Conservation (phyloP, 2,113 vertebrate species). For the Taxidea taxus region DNA sequence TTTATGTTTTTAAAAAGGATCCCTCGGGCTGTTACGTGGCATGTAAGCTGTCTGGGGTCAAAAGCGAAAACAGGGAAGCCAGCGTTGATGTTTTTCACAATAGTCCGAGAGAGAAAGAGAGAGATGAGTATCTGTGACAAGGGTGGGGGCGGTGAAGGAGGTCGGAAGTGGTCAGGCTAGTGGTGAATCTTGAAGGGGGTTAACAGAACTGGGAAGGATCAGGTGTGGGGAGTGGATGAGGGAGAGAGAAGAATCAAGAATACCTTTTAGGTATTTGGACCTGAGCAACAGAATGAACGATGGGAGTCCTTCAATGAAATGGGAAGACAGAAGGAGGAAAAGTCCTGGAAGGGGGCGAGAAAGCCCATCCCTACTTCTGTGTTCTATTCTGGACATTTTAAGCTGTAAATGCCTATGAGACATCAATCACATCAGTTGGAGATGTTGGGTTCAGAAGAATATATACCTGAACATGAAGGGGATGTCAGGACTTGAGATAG, state of each 20-base stretch:
- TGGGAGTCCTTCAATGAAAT: background rate
- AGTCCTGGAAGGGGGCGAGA: background rate
- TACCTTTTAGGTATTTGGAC: background rate
- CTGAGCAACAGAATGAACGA: background rate
- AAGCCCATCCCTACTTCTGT: background rate
- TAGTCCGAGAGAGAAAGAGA: background rate
- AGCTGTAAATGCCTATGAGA: background rate
- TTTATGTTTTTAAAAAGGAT: background rate
- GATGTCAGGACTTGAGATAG: background rate
- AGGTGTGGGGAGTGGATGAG: background rate
- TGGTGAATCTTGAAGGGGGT: background rate
- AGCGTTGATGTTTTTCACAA: background rate
- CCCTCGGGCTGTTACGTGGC: no score
- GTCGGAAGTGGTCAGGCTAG: background rate
- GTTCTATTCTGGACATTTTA: background rate
- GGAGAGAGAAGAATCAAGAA: background rate
- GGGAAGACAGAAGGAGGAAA: background rate
- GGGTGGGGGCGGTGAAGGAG: background rate
- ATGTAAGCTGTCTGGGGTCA: background rate
- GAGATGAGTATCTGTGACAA: background rate
- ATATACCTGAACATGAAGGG: background rate
- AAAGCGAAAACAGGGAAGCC: background rate
- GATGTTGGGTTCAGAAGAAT: background rate
- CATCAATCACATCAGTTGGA: background rate
- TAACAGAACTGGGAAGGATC: background rate